These are phyloP conservation scores for Lepus oiostolus DNA, from an alignment of 2,797 vertebrate genomes.

Conservation along the genomic window DNA sequence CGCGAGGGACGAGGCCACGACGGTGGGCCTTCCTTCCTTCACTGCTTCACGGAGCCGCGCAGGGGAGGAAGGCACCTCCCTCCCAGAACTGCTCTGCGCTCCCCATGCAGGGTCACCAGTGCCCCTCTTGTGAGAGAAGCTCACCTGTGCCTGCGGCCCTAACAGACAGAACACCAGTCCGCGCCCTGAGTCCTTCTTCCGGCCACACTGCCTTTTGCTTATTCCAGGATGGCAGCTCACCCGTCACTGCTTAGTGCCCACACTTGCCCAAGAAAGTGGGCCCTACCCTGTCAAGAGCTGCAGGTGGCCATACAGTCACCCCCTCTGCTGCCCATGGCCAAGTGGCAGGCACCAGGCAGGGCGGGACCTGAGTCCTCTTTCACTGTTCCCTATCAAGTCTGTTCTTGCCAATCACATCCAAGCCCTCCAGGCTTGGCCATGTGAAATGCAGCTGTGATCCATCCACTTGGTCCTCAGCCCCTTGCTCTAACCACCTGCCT, in stretches of 20 bases:
- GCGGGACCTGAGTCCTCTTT: not conserved
- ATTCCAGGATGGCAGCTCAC: slow-evolving; percentile 12
- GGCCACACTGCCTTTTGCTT: not conserved
- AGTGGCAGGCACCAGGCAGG: not conserved
- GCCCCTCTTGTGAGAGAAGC: not conserved
- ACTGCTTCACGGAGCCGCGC: not conserved
- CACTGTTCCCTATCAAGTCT: not conserved
- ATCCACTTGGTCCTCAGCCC: not conserved
- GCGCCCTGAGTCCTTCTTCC: not conserved
- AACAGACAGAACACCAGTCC: not conserved
- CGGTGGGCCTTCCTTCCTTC: not conserved
- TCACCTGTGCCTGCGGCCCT: not conserved
- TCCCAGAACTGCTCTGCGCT: not conserved
- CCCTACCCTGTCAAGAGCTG: not conserved
- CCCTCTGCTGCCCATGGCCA: not conserved
- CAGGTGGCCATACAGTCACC: not conserved
- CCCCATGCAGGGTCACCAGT: not conserved
- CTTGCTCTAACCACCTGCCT: not conserved
- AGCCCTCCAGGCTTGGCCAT: not conserved
- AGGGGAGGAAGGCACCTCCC: not conserved
- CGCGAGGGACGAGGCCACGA: not conserved
- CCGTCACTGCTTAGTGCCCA: not conserved
- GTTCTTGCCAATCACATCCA: not conserved
- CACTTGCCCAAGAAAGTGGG: not conserved
- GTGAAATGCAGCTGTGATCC: not conserved